Evolutionary conservation across 2,888 invertebrate genomes (phyloP), one percentile per base, ranked within the genome.

Genomic region (Pherbina coryleti): DNA sequence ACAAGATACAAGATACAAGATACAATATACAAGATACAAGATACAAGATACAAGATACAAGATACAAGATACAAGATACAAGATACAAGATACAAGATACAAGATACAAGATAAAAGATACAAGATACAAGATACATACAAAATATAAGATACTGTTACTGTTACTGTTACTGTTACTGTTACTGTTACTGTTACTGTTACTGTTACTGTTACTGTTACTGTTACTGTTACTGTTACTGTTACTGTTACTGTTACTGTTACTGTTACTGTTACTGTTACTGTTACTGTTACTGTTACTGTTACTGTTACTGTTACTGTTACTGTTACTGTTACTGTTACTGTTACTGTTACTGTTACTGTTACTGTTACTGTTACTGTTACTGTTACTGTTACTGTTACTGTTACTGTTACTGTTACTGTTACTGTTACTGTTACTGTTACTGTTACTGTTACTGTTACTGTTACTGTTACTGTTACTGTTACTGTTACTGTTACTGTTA

Each of bases 211-310:
- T 67, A 25, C 17, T 44, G 64, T 28, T 28, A 64, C 64, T 64
- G 64, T 64, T 64, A n/a, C 28, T 69, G 69, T 49, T 69, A 8
- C 22, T 44, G 3, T 69, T 69, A 8, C 37, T 67, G 19, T 44
- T 67, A 44, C n/a, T 67, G 34, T 67, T 67, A 19, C 25, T 60
- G 28, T 60, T 60, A 22, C 22, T 57, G 57, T 57, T 57, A 25
- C 25, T 57, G 57, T 19, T 57, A 25, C 19, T 53, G 53, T 53
- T 53, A 19, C 25, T 19, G 19, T 57, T 57, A 22, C n/a, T 22
- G 57, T 57, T 22, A 9, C 25, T 57, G 22, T 57, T 57, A 19
- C 57, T 57, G 19, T 17, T 22, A 25, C 25, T n/a, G 57, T 19
- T 57, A 25, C 25, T 57, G 17, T 19, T n/a, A 55, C 19, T 57